Base-by-base conservation (phyloP, 1,140 invertebrate species). In the Phymorhynchus buccinoides region DNA sequence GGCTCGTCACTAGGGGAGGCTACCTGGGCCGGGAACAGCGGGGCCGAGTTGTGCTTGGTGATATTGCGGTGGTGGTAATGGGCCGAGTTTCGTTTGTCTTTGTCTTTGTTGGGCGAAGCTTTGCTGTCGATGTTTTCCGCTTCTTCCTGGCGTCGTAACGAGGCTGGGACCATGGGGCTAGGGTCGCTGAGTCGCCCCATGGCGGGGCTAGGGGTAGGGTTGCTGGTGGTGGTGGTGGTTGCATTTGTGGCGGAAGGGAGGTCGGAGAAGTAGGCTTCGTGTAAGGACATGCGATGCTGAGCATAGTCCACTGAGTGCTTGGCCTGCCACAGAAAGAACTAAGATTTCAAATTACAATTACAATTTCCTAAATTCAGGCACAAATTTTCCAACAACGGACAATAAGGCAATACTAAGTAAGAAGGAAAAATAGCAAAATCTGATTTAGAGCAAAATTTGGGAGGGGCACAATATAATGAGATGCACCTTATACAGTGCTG, bases 321-420 rank as follows among this genome's bases (percentile, higher is more conserved):
- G 27, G 92, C 91, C 92, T 93, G 86, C 42, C 91, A 91, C 2
- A 32, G n/a, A n/a, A n/a, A n/a, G n/a, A n/a, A n/a, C n/a, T n/a
- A n/a, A n/a, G n/a, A n/a, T n/a, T n/a, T n/a, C n/a, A n/a, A n/a
- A n/a, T n/a, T n/a, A n/a, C n/a, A n/a, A n/a, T n/a, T n/a, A n/a
- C n/a, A n/a, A n/a, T n/a, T n/a, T n/a, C n/a, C n/a, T n/a, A n/a
- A n/a, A n/a, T n/a, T n/a, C n/a, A n/a, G n/a, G n/a, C n/a, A n/a
- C n/a, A n/a, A n/a, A n/a, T n/a, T n/a, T n/a, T n/a, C n/a, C n/a
- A n/a, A n/a, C n/a, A n/a, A n/a, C n/a, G n/a, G n/a, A n/a, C n/a
- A n/a, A n/a, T n/a, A n/a, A n/a, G n/a, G n/a, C n/a, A n/a, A n/a
- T n/a, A n/a, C n/a, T n/a, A n/a, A n/a, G n/a, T n/a, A 75, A 75